Evolutionary conservation across 1,140 invertebrate genomes (phyloP).

Genomic region (Physella acuta): DNA sequence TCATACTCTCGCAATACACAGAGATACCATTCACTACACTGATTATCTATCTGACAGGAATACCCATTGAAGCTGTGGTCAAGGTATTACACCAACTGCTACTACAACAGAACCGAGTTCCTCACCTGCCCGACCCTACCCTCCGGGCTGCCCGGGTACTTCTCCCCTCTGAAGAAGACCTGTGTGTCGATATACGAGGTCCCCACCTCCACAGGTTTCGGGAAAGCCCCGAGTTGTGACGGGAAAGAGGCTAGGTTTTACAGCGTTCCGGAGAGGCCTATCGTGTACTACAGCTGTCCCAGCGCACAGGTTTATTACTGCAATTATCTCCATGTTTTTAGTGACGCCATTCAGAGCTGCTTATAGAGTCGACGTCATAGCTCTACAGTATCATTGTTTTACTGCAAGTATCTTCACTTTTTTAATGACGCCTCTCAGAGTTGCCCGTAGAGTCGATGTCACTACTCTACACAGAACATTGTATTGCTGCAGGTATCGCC

Average conservation of each 20-base stretch:
- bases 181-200: constrained; percentile 2
- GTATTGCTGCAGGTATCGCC: too few relatives aligned
- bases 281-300: constrained; percentile 6
- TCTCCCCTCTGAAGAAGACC: background rate
- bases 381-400: too few relatives aligned
- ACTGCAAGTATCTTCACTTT: too few relatives aligned
- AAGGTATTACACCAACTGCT: background rate
- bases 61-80: background rate
- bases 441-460: too few relatives aligned
- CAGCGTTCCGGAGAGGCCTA: background rate
- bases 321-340: too few relatives aligned
- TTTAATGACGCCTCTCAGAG: too few relatives aligned
- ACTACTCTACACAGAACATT: too few relatives aligned
- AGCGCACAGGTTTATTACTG: background rate
- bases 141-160: background rate
- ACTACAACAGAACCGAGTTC: background rate
- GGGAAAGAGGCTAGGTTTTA: background rate
- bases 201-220: background rate
- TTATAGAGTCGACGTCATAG: too few relatives aligned
- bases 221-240: background rate
- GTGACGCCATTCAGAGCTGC: too few relatives aligned
- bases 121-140: background rate
- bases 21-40: too few relatives aligned
- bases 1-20: too few relatives aligned
- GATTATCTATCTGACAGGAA: too few relatives aligned